These are phyloP conservation scores for Drosophila orosa DNA, from an alignment of 1,140 invertebrate species.

Conservation along the genomic window DNA sequence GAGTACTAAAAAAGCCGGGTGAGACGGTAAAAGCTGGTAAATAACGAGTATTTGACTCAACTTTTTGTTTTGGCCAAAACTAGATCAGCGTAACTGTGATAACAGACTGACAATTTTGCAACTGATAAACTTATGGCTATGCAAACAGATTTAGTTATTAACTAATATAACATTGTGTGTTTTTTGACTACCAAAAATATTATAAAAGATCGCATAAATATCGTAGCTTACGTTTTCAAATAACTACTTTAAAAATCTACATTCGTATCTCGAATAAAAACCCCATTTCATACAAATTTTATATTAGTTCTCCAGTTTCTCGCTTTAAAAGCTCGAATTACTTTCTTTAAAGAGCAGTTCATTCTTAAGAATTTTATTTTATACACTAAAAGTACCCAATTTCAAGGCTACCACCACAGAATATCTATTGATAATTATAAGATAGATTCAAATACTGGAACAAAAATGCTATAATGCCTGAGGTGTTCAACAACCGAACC, in stretches of 20 bases:
- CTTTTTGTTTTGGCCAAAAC: neutral
- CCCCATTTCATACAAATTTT: too few species aligned
- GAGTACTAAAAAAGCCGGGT: neutral
- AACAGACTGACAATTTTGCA: neutral
- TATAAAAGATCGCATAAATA: neutral
- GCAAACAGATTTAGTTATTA: neutral
- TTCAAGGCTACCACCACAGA: neutral
- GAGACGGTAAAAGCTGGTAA: slow-evolving; percentile 11
- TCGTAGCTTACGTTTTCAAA: too few species aligned
- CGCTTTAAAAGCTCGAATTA: too few species aligned
- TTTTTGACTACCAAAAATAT: neutral
- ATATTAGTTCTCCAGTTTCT: too few species aligned
- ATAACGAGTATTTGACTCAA: slow-evolving; percentile 1
- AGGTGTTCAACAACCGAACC: slow-evolving; percentile 26
- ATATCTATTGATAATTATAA: slow-evolving; percentile 8
- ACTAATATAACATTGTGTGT: too few species aligned
- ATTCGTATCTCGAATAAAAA: too few species aligned
- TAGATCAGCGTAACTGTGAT: neutral
- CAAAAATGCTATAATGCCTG: slow-evolving; percentile 18
- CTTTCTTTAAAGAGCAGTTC: too few species aligned
- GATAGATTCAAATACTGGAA: slow-evolving; percentile 7
- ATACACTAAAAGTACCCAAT: neutral
- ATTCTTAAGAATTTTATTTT: neutral
- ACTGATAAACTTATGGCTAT: neutral
- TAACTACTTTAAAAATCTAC: too few species aligned